phyloP scores from a whole-genome alignment of 2,797 vertebrate species.

The Notamacropus eugenii region DNA sequence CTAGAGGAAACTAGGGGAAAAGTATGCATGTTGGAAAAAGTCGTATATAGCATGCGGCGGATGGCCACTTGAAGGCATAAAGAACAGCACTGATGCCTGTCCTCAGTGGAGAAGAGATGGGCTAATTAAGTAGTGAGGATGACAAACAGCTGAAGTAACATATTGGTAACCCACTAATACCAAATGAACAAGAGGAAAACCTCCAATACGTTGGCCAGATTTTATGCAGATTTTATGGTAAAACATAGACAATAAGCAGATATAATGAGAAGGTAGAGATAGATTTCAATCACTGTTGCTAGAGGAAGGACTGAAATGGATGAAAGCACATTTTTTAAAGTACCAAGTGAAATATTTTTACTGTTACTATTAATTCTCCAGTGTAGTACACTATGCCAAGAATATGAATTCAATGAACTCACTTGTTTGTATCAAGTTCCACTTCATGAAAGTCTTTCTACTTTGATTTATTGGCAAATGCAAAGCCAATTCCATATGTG shows the following conservation, averaged over 20 bases:
- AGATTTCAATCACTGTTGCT: not conserved
- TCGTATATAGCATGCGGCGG: not conserved
- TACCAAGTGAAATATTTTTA: not conserved
- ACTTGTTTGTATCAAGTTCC: not conserved
- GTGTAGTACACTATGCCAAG: not conserved
- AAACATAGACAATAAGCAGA: not conserved
- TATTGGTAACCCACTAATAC: not conserved
- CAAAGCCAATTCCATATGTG: not conserved
- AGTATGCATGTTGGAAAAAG: not conserved
- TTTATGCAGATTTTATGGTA: not conserved
- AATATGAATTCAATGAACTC: not conserved
- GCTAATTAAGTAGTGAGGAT: not conserved
- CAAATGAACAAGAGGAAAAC: not conserved
- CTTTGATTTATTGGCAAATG: not conserved
- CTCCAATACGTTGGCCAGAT: not conserved
- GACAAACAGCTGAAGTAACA: not conserved
- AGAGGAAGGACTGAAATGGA: not conserved
- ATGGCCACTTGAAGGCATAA: not conserved
- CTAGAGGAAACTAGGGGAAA: not conserved
- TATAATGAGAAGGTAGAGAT: not conserved
- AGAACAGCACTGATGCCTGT: not conserved
- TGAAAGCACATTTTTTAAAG: not conserved
- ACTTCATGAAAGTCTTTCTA: not conserved
- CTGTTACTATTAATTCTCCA: not conserved
- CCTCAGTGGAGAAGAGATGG: not conserved